Conservation (phyloP, 2,888 invertebrate species). For the Alcis repandata region DNA sequence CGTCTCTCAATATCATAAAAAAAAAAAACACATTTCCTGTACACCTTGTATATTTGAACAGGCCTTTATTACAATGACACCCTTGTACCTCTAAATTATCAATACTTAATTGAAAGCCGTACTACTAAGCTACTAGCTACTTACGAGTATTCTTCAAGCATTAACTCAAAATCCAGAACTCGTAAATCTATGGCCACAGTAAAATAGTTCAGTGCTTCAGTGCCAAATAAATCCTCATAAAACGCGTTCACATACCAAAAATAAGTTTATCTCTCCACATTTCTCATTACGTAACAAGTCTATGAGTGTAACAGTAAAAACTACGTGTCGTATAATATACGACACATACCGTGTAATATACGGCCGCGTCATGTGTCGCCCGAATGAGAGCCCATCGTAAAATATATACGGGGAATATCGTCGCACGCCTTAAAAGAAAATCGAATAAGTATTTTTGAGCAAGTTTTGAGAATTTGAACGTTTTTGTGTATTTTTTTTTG, state of each 20-base stretch:
- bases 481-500: too few species aligned
- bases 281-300: slow-evolving; percentile 50
- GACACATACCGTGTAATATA: slow-evolving; percentile 54
- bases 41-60: too few species aligned
- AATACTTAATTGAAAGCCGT: too few species aligned
- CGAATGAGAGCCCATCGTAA: slow-evolving; percentile 58
- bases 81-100: too few species aligned
- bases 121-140: too few species aligned
- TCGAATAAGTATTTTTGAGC: slow-evolving; percentile 28
- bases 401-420: slow-evolving; percentile 56
- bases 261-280: slow-evolving; percentile 37
- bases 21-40: too few species aligned
- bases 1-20: too few species aligned
- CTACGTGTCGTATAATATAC: slow-evolving; percentile 40
- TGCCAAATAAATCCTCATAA: not conserved
- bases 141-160: not conserved
- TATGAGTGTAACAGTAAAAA: slow-evolving; percentile 51
- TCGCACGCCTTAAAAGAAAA: slow-evolving; percentile 26
- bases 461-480: not conserved
- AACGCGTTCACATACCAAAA: not conserved
- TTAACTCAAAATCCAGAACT: not conserved
- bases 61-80: too few species aligned
- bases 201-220: too few species aligned
- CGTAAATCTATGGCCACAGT: not conserved
- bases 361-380: slow-evolving; percentile 59